Evolutionary conservation across 2,888 invertebrate species (phyloP), one percentile per base, ranked within the genome.

Genomic region (Pyrocoelia pectoralis): DNA sequence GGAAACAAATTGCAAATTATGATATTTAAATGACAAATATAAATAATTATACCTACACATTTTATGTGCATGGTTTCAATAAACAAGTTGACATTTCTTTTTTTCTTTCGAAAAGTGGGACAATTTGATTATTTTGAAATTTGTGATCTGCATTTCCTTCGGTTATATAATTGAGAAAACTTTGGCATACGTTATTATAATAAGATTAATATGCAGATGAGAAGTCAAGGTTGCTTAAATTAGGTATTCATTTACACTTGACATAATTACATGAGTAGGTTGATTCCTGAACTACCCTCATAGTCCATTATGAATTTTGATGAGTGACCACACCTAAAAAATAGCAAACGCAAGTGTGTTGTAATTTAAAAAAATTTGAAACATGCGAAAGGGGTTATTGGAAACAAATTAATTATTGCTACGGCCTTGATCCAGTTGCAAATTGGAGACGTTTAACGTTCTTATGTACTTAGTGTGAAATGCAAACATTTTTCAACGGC

Each of bases 351-450:
- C n/a, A n/a, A n/a, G n/a, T n/a, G n/a, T n/a, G n/a, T n/a, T n/a
- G n/a, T n/a, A n/a, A n/a, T n/a, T n/a, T n/a, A n/a, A n/a, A n/a
- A n/a, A n/a, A n/a, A n/a, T n/a, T n/a, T n/a, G n/a, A n/a, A n/a
- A n/a, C n/a, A n/a, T n/a, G n/a, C n/a, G n/a, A n/a, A n/a, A n/a
- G n/a, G n/a, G n/a, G 46, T 46, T 46, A 46, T 46, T 46, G 46
- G 17, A 17, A 18, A 10, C 17, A 46, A 18, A 18, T 46, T 46
- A 18, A 46, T 46, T 46, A 18, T 13, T 19, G 6, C 24, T 29
- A 24, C 12, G 18, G 50, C 50, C 50, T 28, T 50, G 50, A 14
- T 29, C 50, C 50, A 50, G 9, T 24, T 50, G 50, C 28, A 50
- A 50, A 50, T 29, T 50, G 50, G 15, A 8, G 49, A 49, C 18